Base-by-base conservation (phyloP, 1,140 invertebrate genomes). In the Zaprionus ornatus region DNA sequence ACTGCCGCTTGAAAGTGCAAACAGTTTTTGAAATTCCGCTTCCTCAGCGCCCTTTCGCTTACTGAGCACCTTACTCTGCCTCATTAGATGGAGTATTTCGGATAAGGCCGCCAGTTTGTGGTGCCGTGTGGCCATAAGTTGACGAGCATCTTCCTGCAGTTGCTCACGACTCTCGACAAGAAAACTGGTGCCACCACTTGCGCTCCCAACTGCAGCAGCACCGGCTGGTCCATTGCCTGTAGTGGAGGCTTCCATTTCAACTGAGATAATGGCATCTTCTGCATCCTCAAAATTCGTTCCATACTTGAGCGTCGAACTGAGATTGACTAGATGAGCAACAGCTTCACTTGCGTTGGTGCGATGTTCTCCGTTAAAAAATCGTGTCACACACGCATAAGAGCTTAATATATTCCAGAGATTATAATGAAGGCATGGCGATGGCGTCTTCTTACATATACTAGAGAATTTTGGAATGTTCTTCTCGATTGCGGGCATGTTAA, bases 291-390 rank as follows among this genome's bases (percentile, higher is more conserved):
- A 97, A 81, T 95, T 94, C 17, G 93, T 93, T 80, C 95, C 95
- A 1, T 84, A 87, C 56, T 93, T 94, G 5, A 97, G 92, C 81
- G 95, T 95, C 7, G 93, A 92, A 78, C 95, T 95, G 17, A 96
- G 88, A 62, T 94, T 93, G 2, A 95, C 87, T 21, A 96, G 92
- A 76, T 94, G 93, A 21, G 93, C 88, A 0, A 93, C 87, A 10
- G 94, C 93, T 91, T 96, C 96, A 4, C 93, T 79, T 9, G 94
- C 73, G 80, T 94, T 95, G 29, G 94, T 93, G n/a, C 92, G 79
- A 90, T 95, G 93, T 79, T 97, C 96, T 23, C 96, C 96, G 84
- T 95, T 95, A 77, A 96, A 96, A 88, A 95, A 95, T 19, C 96
- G 93, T 32, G 93, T 93, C 12, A 93, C 93, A 62, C 95, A 95